Conservation (phyloP, 1,140 invertebrate species). For the Apis laboriosa region DNA sequence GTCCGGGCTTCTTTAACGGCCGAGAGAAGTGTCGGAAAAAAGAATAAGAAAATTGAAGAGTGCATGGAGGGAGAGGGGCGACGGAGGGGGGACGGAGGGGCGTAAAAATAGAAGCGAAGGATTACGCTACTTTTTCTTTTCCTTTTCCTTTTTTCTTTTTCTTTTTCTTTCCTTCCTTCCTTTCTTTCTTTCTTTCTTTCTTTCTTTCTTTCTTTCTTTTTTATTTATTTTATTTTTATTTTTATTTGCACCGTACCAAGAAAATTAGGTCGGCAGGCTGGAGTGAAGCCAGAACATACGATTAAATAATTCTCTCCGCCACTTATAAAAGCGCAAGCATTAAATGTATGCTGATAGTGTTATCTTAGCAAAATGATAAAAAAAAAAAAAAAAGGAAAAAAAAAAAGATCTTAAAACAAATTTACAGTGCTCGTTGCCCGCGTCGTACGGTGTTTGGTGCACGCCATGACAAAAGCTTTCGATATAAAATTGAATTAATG, state of each 20-base stretch:
- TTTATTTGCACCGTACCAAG: conserved; percentile 59
- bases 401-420: conserved; percentile 74
- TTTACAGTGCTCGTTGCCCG: conserved; percentile 59
- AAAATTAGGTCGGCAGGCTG: conserved; percentile 79
- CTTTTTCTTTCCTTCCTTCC: no score
- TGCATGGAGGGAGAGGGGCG: no score
- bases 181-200: conserved; percentile 18
- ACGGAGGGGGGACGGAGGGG: neutral
- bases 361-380: conserved; percentile 79
- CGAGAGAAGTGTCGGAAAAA: neutral
- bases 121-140: conserved; percentile 13
- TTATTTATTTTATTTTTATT: neutral
- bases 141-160: conserved; percentile 17
- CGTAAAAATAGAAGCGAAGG: conserved; percentile 46
- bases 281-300: conserved; percentile 78
- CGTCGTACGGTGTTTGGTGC: conserved; percentile 22
- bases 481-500: conserved; percentile 41
- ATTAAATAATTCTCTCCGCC: conserved; percentile 80
- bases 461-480: conserved; percentile 22
- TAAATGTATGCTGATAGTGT: conserved; percentile 80
- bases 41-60: neutral
- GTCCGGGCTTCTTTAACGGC: neutral
- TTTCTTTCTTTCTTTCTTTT: conserved; percentile 22
- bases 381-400: conserved; percentile 80
- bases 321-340: conserved; percentile 81